Conservation (phyloP, 2,888 invertebrate species). For the Hymenopus coronatus region DNA sequence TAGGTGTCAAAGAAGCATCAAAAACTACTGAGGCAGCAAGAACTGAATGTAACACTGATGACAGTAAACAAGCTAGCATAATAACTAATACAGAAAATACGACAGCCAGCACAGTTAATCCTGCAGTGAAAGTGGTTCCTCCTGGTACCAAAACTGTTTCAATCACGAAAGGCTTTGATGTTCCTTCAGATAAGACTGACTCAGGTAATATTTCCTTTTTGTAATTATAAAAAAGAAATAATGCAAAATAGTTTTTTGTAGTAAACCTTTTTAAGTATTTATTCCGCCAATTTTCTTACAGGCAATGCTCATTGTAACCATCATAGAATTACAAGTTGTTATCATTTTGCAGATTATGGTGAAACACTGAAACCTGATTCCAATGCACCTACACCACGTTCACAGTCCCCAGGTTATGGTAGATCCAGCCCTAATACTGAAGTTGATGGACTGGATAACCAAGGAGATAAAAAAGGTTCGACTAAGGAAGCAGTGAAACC, state of each 20-base stretch:
- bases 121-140: slow-evolving; percentile 31
- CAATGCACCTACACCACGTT: slow-evolving; percentile 51
- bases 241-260: not conserved
- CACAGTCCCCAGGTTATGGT: slow-evolving; percentile 67
- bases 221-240: not conserved
- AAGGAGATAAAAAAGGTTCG: not conserved
- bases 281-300: not conserved
- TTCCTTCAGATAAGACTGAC: slow-evolving; percentile 21
- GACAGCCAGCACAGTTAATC: not conserved
- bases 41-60: not conserved
- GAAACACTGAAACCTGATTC: slow-evolving; percentile 35
- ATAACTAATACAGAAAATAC: not conserved
- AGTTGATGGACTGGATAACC: not conserved
- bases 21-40: not conserved
- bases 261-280: not conserved
- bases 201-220: not conserved
- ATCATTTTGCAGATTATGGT: slow-evolving; percentile 5
- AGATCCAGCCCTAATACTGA: slow-evolving; percentile 49
- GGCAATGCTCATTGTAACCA: not conserved
- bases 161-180: slow-evolving; percentile 57
- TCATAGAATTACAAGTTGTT: not conserved
- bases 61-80: not conserved
- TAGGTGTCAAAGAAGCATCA: not conserved
- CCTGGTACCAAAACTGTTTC: slow-evolving; percentile 46
- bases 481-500: slow-evolving; percentile 1